Conservation (phyloP, 2,797 vertebrate genomes). For the Eleutherodactylus coqui region DNA sequence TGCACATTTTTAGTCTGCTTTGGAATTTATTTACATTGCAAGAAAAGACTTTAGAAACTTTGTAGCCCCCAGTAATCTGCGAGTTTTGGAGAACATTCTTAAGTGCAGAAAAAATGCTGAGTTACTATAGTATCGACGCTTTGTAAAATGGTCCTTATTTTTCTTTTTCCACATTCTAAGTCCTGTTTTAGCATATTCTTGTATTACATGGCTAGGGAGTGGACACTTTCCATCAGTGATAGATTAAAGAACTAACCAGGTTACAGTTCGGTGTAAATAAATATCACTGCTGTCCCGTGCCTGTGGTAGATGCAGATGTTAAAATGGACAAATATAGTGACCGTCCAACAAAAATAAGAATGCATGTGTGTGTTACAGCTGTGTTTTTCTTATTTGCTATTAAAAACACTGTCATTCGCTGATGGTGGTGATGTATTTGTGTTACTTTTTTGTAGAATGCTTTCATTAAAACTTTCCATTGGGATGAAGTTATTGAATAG, state of each 20-base stretch:
- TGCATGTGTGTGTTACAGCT: constrained; percentile 32
- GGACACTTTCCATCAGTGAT: background rate
- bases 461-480: background rate
- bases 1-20: background rate
- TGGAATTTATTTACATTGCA: background rate
- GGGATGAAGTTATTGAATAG: background rate
- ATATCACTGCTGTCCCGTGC: constrained; percentile 14
- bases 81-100: background rate
- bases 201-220: background rate
- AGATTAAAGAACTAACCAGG: background rate
- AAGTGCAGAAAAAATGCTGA: background rate
- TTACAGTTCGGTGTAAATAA: constrained; percentile 19
- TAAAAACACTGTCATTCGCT: background rate
- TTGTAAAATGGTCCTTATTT: background rate
- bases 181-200: background rate
- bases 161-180: background rate
- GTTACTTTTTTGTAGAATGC: background rate
- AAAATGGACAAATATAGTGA: background rate
- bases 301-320: constrained; percentile 26
- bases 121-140: too few relatives aligned
- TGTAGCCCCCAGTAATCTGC: background rate
- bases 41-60: too few relatives aligned
- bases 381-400: constrained; percentile 19
- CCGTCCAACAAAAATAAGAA: constrained; percentile 28
- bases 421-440: constrained; percentile 12